Conservation (phyloP, 2,888 invertebrate genomes). For the Sclerodermus sp. region DNA sequence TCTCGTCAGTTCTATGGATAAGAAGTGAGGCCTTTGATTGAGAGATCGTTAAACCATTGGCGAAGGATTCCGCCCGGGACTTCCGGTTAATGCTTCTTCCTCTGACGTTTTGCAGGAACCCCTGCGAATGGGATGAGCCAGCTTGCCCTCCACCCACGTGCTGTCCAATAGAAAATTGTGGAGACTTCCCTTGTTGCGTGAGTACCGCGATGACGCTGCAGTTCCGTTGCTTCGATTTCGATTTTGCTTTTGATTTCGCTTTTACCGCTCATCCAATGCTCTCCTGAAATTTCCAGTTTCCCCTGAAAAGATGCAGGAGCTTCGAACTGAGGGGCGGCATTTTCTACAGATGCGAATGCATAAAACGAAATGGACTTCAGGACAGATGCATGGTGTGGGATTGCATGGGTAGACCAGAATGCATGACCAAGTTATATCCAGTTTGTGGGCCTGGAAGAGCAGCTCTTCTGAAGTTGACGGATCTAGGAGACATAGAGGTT, state of each 20-base stretch:
- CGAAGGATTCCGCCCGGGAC: no score
- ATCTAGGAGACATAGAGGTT: slow-evolving; percentile 40
- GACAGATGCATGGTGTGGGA: slow-evolving; percentile 52
- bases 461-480: slow-evolving; percentile 46
- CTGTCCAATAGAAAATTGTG: slow-evolving; percentile 24
- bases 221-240: neutral
- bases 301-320: slow-evolving; percentile 42
- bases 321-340: slow-evolving; percentile 49
- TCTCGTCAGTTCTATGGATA: slow-evolving; percentile 49
- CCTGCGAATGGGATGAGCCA: slow-evolving; percentile 53
- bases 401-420: slow-evolving; percentile 53
- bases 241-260: no score
- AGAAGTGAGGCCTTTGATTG: slow-evolving; percentile 40
- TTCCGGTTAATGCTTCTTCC: no score
- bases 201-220: slow-evolving; percentile 18
- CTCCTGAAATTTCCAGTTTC: slow-evolving; percentile 27
- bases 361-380: slow-evolving; percentile 55
- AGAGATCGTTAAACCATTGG: neutral
- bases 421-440: slow-evolving; percentile 52
- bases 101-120: slow-evolving; percentile 33
- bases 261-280: neutral
- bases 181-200: slow-evolving; percentile 30
- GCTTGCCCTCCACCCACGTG: slow-evolving; percentile 35
- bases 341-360: slow-evolving; percentile 52
- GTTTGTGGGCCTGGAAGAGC: slow-evolving; percentile 48